These are phyloP conservation scores for Cryptocheilus praepositus DNA, from an alignment of 2,888 invertebrate species.

Conservation along the genomic window DNA sequence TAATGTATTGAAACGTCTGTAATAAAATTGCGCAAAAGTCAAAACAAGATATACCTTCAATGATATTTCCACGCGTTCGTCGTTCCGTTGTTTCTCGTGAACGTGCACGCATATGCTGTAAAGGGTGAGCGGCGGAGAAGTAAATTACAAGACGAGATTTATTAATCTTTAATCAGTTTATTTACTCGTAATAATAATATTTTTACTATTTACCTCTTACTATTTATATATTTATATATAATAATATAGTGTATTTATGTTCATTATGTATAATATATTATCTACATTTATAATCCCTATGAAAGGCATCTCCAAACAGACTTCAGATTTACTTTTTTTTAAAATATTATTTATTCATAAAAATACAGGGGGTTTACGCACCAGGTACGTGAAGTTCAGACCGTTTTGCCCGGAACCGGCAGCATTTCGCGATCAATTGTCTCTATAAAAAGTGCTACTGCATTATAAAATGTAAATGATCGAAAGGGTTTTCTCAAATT, in stretches of 20 bases:
- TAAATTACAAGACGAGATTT: too few relatives aligned
- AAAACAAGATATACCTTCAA: slow-evolving; percentile 19
- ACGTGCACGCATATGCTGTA: slow-evolving; percentile 11
- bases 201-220: slow-evolving; percentile 64
- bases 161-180: slow-evolving; percentile 74
- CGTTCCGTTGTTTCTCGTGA: neutral
- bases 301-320: slow-evolving; percentile 75
- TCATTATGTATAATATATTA: slow-evolving; percentile 75
- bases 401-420: slow-evolving; percentile 54
- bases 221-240: slow-evolving; percentile 60
- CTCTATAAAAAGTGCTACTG: neutral
- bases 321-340: slow-evolving; percentile 73
- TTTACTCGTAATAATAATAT: slow-evolving; percentile 74
- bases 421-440: slow-evolving; percentile 16
- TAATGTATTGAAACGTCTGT: slow-evolving; percentile 72
- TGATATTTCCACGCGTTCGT: too few relatives aligned
- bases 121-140: too few relatives aligned
- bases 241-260: slow-evolving; percentile 74
- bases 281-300: slow-evolving; percentile 75
- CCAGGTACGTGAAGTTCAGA: slow-evolving; percentile 47
- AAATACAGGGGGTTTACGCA: slow-evolving; percentile 69
- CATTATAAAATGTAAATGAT: neutral
- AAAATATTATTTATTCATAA: slow-evolving; percentile 75
- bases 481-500: too few relatives aligned
- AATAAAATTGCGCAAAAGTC: slow-evolving; percentile 68